phyloP scores from a whole-genome alignment of 2,888 invertebrate species.

The Rhabditophanes sp. region DNA sequence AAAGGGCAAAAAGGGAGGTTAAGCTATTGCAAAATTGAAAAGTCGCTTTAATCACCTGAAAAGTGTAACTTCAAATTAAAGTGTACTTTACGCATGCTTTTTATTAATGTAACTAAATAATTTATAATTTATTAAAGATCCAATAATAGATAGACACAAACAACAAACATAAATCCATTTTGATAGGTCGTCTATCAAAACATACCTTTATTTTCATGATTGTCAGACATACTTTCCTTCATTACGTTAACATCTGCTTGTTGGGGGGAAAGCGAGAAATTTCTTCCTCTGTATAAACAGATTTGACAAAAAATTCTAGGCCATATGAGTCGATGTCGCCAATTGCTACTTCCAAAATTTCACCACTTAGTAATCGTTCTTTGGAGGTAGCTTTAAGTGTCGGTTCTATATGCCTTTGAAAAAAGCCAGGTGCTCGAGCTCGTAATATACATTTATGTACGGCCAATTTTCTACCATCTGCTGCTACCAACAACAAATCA shows the following conservation, averaged over 20 bases:
- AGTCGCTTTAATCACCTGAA: not conserved
- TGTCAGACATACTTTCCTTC: conserved; percentile 1
- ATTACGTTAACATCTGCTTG: not conserved
- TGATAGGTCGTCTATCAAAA: conserved; percentile 1
- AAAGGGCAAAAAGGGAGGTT: not conserved
- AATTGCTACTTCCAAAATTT: conserved; percentile 25
- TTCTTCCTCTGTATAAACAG: conserved; percentile 39
- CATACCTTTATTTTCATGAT: conserved; percentile 3
- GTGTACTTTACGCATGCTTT: too few relatives aligned
- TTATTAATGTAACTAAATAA: too few relatives aligned
- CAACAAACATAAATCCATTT: not conserved
- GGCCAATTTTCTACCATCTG: conserved; percentile 34
- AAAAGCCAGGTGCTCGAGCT: conserved; percentile 34
- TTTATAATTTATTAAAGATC: too few relatives aligned
- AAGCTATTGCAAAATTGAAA: conserved; percentile 2
- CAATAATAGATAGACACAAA: conserved; percentile 1
- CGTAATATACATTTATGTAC: conserved; percentile 34
- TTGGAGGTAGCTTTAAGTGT: conserved; percentile 19
- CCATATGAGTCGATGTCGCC: conserved; percentile 37
- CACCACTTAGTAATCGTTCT: conserved; percentile 1
- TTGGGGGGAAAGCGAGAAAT: conserved; percentile 24
- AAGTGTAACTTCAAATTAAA: not conserved
- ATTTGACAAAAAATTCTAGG: conserved; percentile 34
- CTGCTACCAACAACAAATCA: conserved; percentile 30
- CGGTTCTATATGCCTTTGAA: conserved; percentile 31